Conservation (phyloP, 1,140 invertebrate genomes). For the Hyles vespertilio region DNA sequence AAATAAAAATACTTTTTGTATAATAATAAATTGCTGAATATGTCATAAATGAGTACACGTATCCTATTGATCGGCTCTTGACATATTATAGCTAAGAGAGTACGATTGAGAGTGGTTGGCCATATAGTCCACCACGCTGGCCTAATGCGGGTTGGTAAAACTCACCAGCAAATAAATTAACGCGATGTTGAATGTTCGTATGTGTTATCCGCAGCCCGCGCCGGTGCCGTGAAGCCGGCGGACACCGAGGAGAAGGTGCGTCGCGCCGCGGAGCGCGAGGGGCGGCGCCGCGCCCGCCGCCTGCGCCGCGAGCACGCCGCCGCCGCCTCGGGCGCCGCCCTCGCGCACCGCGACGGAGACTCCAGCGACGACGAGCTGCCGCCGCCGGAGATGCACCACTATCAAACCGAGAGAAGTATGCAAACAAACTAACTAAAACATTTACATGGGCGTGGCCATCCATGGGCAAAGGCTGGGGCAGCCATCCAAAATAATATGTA, state of each 20-base stretch:
- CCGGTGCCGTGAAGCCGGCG: conserved; percentile 31
- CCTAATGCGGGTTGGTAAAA: too few relatives aligned
- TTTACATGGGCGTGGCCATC: too few relatives aligned
- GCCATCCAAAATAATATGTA: too few relatives aligned
- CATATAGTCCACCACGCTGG: too few relatives aligned
- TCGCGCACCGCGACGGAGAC: conserved; percentile 92
- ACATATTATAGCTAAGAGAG: too few relatives aligned
- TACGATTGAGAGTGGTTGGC: too few relatives aligned
- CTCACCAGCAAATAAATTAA: neutral
- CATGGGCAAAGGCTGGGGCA: too few relatives aligned
- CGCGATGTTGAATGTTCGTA: neutral
- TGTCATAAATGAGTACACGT: too few relatives aligned
- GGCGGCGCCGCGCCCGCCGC: conserved; percentile 87
- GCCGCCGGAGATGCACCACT: conserved; percentile 84
- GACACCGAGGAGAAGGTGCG: conserved; percentile 76
- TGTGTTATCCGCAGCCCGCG: conserved; percentile 22
- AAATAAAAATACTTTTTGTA: too few relatives aligned
- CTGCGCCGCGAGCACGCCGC: conserved; percentile 48
- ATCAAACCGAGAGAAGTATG: conserved; percentile 37
- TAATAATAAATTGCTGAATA: too few relatives aligned
- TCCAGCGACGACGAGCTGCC: conserved; percentile 98
- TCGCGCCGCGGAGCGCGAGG: conserved; percentile 89
- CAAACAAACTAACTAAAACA: neutral
- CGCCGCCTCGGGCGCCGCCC: conserved; percentile 44
- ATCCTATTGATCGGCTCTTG: too few relatives aligned